A percentile compares a stretch with the other conserved stretches of the same genome.
Conservation (phyloP, 30 jellyfish, hydroid and myxozoan genomes). For the Aurelia sp. region DNA sequence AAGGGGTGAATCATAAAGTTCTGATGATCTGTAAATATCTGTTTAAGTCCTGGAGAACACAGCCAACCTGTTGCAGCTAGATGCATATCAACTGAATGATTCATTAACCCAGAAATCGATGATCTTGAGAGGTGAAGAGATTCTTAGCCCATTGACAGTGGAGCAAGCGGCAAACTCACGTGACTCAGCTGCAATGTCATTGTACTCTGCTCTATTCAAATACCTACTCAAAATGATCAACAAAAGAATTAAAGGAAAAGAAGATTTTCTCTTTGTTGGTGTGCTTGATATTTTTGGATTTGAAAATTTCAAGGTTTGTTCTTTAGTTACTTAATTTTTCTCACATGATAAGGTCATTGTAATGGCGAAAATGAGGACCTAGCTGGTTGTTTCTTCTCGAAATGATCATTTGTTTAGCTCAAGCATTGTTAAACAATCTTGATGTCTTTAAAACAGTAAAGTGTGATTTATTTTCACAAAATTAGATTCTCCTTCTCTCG, state of each 20-base stretch:
- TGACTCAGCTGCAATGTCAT: slow-evolving; percentile 94
- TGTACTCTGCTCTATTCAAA: slow-evolving; percentile 88
- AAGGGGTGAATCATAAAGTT: too few species aligned
- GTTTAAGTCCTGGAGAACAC: slow-evolving; percentile 80
- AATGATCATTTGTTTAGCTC: too few species aligned
- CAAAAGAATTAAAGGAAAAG: slow-evolving; percentile 67
- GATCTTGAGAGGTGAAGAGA: slow-evolving; percentile 93
- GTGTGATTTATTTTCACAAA: too few species aligned
- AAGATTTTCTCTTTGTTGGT: slow-evolving; percentile 75
- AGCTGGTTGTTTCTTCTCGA: too few species aligned
- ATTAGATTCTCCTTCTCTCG: too few species aligned
- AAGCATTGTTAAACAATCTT: too few species aligned
- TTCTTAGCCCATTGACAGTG: slow-evolving; percentile 93
- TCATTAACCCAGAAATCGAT: slow-evolving; percentile 91
- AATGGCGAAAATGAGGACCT: too few species aligned
- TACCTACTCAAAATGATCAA: slow-evolving; percentile 84
- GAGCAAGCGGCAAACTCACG: slow-evolving; percentile 94
- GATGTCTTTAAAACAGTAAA: too few species aligned
- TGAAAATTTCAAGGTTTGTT: slow-evolving; percentile 92
- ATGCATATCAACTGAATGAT: slow-evolving; percentile 79
- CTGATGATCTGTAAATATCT: neutral
- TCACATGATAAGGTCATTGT: neutral
- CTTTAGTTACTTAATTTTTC: neutral
- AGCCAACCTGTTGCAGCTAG: slow-evolving; percentile 86
- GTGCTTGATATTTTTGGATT: slow-evolving; percentile 93